These are phyloP conservation scores for Galerucella calmariensis DNA, from an alignment of 2,888 invertebrate species.

Conservation along the genomic window DNA sequence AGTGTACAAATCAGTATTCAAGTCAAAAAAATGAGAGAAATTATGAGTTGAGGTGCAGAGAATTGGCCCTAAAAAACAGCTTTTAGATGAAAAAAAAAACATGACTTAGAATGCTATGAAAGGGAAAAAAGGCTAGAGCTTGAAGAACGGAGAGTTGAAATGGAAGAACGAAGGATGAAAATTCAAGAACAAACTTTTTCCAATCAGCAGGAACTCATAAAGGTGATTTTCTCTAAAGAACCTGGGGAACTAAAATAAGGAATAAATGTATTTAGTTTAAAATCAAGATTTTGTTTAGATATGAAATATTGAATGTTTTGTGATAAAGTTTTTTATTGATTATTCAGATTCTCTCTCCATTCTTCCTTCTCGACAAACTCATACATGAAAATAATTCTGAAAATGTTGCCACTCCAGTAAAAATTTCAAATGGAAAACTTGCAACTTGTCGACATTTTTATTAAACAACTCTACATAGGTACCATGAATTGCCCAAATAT, in stretches of 20 bases:
- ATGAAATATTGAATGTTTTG: no score
- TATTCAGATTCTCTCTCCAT: no score
- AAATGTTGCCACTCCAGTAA: constrained; percentile 3
- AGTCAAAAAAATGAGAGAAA: constrained; percentile 29
- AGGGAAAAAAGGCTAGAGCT: constrained; percentile 7
- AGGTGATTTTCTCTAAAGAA: not conserved
- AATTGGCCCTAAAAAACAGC: constrained; percentile 27
- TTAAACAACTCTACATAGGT: not conserved
- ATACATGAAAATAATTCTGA: not conserved
- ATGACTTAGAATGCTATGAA: constrained; percentile 26
- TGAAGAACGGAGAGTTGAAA: no score
- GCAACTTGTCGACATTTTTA: not conserved
- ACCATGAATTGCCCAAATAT: constrained; percentile 20
- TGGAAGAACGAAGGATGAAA: constrained; percentile 17
- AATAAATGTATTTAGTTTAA: not conserved
- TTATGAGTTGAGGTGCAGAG: constrained; percentile 21
- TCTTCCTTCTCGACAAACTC: no score
- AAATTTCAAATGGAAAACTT: not conserved
- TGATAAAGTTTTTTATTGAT: no score
- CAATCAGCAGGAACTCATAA: constrained; percentile 23
- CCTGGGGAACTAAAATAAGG: no score
- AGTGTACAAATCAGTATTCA: constrained; percentile 16
- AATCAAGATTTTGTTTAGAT: not conserved
- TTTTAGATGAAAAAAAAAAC: constrained; percentile 14
- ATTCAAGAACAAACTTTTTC: constrained; percentile 24